These are phyloP conservation scores for Oxygymnocypris stewartii DNA, from an alignment of 2,113 vertebrate genomes.

Conservation along the genomic window DNA sequence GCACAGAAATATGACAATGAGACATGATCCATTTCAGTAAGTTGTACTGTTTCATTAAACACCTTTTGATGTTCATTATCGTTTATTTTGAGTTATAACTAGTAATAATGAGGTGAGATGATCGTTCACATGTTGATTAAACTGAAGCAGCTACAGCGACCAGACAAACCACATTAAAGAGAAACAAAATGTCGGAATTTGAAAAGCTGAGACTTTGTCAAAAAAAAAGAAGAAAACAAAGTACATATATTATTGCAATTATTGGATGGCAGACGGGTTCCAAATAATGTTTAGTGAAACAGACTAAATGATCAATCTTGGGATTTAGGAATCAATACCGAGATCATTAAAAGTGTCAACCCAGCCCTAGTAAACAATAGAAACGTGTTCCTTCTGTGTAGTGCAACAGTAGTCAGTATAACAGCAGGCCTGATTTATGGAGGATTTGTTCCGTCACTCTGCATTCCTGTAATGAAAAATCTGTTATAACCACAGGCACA, in stretches of 20 bases:
- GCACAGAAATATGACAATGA: too few relatives aligned
- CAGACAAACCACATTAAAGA: not conserved
- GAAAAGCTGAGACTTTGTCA: too few relatives aligned
- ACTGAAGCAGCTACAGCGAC: not conserved
- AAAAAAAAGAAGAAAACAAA: too few relatives aligned
- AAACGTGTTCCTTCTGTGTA: not conserved
- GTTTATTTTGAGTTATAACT: not conserved
- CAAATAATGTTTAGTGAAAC: not conserved
- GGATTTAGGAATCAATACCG: not conserved
- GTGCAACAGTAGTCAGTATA: not conserved
- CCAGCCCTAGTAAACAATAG: not conserved
- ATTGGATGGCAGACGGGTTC: not conserved
- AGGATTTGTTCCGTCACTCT: not conserved
- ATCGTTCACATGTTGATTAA: not conserved
- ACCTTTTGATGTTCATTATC: not conserved
- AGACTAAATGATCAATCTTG: too few relatives aligned
- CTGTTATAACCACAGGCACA: slow-evolving; percentile 20
- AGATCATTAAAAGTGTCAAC: not conserved
- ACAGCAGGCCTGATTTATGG: not conserved
- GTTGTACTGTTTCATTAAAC: not conserved
- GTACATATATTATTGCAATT: not conserved
- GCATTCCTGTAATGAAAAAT: slow-evolving; percentile 17
- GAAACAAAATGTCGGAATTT: not conserved
- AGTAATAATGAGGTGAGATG: not conserved
- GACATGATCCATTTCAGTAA: not conserved